These are phyloP conservation scores for Eupeodes latifasciatus DNA, from an alignment of 2,888 invertebrate genomes.

Conservation along the genomic window DNA sequence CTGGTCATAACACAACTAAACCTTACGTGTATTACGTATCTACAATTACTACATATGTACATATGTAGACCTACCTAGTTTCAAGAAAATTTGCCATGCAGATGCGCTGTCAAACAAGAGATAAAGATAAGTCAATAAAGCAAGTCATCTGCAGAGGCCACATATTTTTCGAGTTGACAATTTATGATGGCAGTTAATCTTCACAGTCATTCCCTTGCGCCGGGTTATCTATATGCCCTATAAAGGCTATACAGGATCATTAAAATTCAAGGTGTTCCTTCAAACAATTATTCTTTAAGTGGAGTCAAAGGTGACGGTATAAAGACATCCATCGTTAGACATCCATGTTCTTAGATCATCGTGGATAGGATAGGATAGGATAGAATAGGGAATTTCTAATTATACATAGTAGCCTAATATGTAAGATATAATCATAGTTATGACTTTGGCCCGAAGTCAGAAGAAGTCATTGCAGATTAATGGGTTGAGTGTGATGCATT, in stretches of 20 bases:
- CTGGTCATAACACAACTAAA: no score
- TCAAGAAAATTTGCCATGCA: constrained; percentile 43
- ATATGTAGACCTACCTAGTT: constrained; percentile 12
- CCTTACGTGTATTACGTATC: constrained; percentile 16
- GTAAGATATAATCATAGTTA: constrained; percentile 61
- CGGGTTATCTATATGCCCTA: background rate
- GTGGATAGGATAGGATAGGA: background rate
- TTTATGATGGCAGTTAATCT: constrained; percentile 70
- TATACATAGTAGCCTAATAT: constrained; percentile 16
- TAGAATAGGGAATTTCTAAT: constrained; percentile 50
- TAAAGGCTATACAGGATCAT: background rate
- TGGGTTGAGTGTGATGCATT: constrained; percentile 56
- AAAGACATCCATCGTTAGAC: constrained; percentile 54
- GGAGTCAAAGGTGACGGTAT: constrained; percentile 67
- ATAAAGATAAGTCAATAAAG: constrained; percentile 59
- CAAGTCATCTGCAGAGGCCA: constrained; percentile 18
- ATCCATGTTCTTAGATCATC: constrained; percentile 24
- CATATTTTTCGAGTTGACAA: constrained; percentile 49
- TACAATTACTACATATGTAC: background rate
- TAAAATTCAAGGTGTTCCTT: constrained; percentile 26
- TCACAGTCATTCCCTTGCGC: constrained; percentile 37
- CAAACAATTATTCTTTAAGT: constrained; percentile 61
- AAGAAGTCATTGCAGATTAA: constrained; percentile 48
- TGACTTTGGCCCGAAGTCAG: constrained; percentile 59
- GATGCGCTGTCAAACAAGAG: constrained; percentile 57